These are phyloP conservation scores for Drosophila robusta DNA, from an alignment of 2,888 invertebrate species.

Conservation along the genomic window DNA sequence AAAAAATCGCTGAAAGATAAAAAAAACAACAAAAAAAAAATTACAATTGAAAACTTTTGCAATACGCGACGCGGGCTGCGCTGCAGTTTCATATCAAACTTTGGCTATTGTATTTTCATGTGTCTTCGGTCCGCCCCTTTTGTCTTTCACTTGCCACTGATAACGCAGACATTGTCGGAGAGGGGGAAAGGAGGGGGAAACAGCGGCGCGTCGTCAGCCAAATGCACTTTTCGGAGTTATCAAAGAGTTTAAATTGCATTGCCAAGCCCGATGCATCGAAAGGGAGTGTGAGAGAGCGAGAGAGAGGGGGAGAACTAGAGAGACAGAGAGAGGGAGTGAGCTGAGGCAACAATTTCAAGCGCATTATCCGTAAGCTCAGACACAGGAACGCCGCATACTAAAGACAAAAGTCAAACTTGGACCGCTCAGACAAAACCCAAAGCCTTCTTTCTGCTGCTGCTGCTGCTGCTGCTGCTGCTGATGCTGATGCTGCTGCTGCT, in stretches of 20 bases:
- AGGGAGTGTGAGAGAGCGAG: not conserved
- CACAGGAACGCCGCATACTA: conserved; percentile 29
- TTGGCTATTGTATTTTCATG: conserved; percentile 80
- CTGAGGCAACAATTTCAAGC: conserved; percentile 73
- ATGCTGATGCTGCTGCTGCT: conserved; percentile 11
- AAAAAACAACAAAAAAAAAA: conserved; percentile 34
- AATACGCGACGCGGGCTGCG: conserved; percentile 69
- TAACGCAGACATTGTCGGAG: conserved; percentile 42
- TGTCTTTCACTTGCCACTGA: conserved; percentile 52
- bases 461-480: no score
- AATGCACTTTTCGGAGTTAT: conserved; percentile 79
- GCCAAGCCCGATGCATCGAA: conserved; percentile 56
- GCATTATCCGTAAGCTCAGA: conserved; percentile 66
- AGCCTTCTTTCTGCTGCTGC: conserved; percentile 29
- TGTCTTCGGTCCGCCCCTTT: conserved; percentile 60
- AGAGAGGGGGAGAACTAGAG: not conserved
- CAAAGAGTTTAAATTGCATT: conserved; percentile 82
- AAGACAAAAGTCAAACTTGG: conserved; percentile 80
- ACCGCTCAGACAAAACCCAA: conserved; percentile 63
- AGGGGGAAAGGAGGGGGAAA: not conserved
- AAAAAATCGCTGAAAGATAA: conserved; percentile 8
- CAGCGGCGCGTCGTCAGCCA: conserved; percentile 68
- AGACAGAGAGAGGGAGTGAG: not conserved
- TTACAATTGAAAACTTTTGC: conserved; percentile 79
- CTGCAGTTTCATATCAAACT: conserved; percentile 80